Base-by-base conservation (phyloP, 2,113 vertebrate species). In the Myrmecophaga tridactyla region DNA sequence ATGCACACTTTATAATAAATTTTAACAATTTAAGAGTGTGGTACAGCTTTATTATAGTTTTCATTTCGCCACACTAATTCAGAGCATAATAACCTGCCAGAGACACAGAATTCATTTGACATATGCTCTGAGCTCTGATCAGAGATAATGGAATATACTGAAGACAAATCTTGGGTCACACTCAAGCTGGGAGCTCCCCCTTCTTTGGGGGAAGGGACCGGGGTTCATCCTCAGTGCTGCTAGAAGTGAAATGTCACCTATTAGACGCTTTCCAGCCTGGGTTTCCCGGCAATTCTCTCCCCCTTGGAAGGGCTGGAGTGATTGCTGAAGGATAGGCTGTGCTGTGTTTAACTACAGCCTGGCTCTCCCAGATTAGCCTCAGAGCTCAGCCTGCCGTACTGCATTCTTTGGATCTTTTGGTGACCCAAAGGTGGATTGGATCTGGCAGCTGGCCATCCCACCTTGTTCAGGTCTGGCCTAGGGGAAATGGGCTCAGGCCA, bases 11-110 rank as follows among this genome's bases (percentile, higher is more conserved):
- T 94, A 78, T 3, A 80, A 98, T 94, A 94, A n/a, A 1, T 96
- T 98, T 97, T 92, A 76, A 96, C 86, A 9, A 85, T 95, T 96
- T 83, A 96, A 97, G 95, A 75, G 96, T 90, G 92, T 87, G 46
- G 92, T 78, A 96, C 92, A 96, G 93, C 96, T 97, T 97, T 95
- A 97, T 86, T 95, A 77, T 83, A 92, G 95, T 73, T 96, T 98
- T 98, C 96, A 98, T 98, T 98, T 98, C 96, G 72, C 96, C 97
- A 96, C 86, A 96, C 93, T 97, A 96, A 98, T 98, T 98, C 98
- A 95, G 97, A 41, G 72, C 56, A 39, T 96, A 98, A 78, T 92
- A 96, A 93, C 75, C 96, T 98, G 98, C 97, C 97, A 98, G 96
- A 95, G 94, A 95, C 53, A 75, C 69, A 75, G 96, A 96, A 95